Base-by-base conservation (phyloP, 2,888 invertebrate species). In the Brachypterus glaber region DNA sequence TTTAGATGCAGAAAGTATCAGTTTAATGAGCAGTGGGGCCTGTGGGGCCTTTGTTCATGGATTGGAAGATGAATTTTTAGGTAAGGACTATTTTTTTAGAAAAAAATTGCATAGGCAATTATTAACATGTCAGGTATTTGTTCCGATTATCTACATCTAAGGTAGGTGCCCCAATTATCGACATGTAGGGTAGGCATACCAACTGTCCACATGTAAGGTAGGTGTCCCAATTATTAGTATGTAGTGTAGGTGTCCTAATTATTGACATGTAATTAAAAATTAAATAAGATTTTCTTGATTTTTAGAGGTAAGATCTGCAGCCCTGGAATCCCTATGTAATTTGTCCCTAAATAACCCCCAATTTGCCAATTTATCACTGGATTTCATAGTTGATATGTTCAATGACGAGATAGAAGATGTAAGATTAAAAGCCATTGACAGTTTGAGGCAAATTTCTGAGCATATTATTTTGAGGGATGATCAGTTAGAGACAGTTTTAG, bases 401-500 rank as follows among this genome's bases (percentile, higher is more conserved):
- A 98, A 98, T 64, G 97, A 98, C 60, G 98, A 98, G 73, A 98
- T 98, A 47, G 95, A 97, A 66, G 89, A 89, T 59, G 96, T 97
- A 8, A 74, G 95, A 13, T 71, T 97, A 38, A 86, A 89, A 56
- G 95, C 97, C 2, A 96, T 98, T 50, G 88, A 91, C 63, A 89
- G 92, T 51, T 73, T 98, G 51, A 82, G 89, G 12, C 81, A 82
- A 52, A 90, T 98, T 55, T 82, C 92, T 1, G 76, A 81, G 27
- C 88, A 90, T 54, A 89, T 97, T 33, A 79, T 85, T 26, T 70
- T 98, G 18, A 70, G 93, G 30, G 93, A 95, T 60, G 97, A 97
- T 66, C 97, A 98, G 65, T 64, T 98, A 32, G 95, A 96, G 64
- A 95, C 90, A 1, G 93, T 98, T 63, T 67, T 97, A 2, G 55